Evolutionary conservation across 2,888 invertebrate genomes (phyloP).

Genomic region (Lordiphosa fenestrarum): DNA sequence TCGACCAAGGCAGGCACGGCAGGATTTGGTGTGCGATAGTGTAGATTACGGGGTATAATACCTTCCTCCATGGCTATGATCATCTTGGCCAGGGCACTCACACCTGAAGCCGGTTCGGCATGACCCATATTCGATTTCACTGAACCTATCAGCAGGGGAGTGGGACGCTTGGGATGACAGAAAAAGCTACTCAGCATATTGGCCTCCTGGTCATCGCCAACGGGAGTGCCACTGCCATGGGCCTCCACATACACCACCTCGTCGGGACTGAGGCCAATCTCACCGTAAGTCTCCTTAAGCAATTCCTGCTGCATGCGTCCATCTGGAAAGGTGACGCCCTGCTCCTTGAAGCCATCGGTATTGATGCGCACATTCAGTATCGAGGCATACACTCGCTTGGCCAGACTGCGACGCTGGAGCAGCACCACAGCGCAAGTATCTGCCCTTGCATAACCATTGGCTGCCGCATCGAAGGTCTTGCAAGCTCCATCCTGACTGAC

Average conservation of each 20-base stretch:
- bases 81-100: conserved; percentile 95
- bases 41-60: conserved; percentile 94
- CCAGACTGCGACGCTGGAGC: conserved; percentile 88
- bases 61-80: conserved; percentile 96
- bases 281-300: conserved; percentile 92
- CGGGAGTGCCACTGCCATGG: conserved; percentile 99
- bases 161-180: conserved; percentile 86
- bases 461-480: conserved; percentile 95
- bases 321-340: conserved; percentile 93
- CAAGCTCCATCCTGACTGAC: conserved; percentile 91
- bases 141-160: conserved; percentile 95
- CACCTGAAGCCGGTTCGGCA: conserved; percentile 95
- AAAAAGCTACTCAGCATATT: conserved; percentile 95
- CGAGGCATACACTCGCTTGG: conserved; percentile 91
- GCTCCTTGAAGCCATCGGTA: conserved; percentile 94
- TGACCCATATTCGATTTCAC: conserved; percentile 99
- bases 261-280: conserved; percentile 89
- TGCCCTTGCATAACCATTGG: conserved; percentile 94
- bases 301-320: conserved; percentile 90
- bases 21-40: conserved; percentile 91
- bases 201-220: conserved; percentile 98
- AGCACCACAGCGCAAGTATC: conserved; percentile 93
- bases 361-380: conserved; percentile 94
- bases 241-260: conserved; percentile 96
- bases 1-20: conserved; percentile 94